Evolutionary conservation across 92 coral and sea anemone genomes (phyloP).

Genomic region (Nematostella vectensis): DNA sequence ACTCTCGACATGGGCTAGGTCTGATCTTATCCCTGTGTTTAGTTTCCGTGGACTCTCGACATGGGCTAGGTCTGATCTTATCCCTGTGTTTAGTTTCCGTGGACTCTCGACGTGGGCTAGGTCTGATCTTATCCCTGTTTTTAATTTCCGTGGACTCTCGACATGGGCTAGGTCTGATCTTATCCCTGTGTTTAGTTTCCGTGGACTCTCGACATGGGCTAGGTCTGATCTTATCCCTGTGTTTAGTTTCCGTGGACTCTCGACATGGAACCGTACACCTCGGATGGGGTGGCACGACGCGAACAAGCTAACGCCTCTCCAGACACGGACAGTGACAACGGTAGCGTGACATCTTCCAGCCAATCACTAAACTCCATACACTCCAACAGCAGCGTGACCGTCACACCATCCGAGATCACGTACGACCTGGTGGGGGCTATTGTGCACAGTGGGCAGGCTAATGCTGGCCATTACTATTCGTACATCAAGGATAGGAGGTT

Average conservation of each 20-base stretch:
- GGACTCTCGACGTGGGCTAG: no score
- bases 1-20: no score
- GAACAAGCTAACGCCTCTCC: conserved; percentile 29
- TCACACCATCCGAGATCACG: conserved; percentile 52
- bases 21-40: no score
- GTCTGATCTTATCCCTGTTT: no score
- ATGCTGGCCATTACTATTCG: conserved; percentile 79
- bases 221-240: no score
- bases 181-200: no score
- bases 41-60: no score
- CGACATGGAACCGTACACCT: conserved; percentile 87
- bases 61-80: no score
- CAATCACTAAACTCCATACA: conserved; percentile 56
- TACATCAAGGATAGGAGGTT: conserved; percentile 80
- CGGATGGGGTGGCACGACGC: conserved; percentile 70
- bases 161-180: no score
- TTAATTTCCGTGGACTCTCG: no score
- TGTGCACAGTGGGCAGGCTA: conserved; percentile 87
- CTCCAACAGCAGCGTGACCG: conserved; percentile 21
- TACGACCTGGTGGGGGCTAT: conserved; percentile 76
- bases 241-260: conserved; percentile 67
- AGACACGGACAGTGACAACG: conserved; percentile 48
- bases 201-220: no score
- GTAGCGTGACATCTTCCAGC: conserved; percentile 51
- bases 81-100: no score